These are phyloP conservation scores for Drosophila murphyi DNA, from an alignment of 1,140 invertebrate genomes.

Conservation along the genomic window DNA sequence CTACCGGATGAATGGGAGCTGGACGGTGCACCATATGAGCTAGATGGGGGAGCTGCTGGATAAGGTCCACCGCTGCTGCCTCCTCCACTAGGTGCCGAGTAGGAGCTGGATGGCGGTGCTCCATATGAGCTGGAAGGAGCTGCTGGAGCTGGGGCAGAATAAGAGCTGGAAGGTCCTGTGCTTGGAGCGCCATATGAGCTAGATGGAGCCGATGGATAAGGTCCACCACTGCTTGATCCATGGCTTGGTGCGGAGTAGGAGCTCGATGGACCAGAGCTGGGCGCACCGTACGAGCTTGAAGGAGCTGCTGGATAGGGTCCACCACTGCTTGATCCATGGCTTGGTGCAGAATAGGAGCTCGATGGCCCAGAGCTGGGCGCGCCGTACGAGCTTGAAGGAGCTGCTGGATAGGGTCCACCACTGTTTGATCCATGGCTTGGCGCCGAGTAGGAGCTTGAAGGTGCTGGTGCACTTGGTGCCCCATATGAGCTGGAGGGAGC, in stretches of 20 bases:
- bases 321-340: conserved; percentile 19
- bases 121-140: conserved; percentile 24
- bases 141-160: conserved; percentile 27
- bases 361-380: conserved; percentile 46
- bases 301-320: conserved; percentile 42
- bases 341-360: conserved; percentile 45
- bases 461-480: conserved; percentile 38
- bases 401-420: conserved; percentile 44
- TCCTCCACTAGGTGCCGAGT: conserved; percentile 45
- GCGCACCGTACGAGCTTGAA: conserved; percentile 24
- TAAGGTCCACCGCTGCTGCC: conserved; percentile 52
- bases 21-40: conserved; percentile 60
- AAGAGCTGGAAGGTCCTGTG: conserved; percentile 35
- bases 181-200: conserved; percentile 30
- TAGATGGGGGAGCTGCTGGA: conserved; percentile 47
- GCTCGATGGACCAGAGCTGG: conserved; percentile 27
- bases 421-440: conserved; percentile 19
- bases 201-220: conserved; percentile 37
- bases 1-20: conserved; percentile 44
- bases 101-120: conserved; percentile 41
- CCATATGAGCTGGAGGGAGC: conserved; percentile 58
- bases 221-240: conserved; percentile 26
- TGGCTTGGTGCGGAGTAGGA: conserved; percentile 31
- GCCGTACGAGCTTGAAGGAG: conserved; percentile 27
- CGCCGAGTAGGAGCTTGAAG: conserved; percentile 36